phyloP scores from a whole-genome alignment of 1,140 invertebrate species.

The Acromyrmex echinatior region DNA sequence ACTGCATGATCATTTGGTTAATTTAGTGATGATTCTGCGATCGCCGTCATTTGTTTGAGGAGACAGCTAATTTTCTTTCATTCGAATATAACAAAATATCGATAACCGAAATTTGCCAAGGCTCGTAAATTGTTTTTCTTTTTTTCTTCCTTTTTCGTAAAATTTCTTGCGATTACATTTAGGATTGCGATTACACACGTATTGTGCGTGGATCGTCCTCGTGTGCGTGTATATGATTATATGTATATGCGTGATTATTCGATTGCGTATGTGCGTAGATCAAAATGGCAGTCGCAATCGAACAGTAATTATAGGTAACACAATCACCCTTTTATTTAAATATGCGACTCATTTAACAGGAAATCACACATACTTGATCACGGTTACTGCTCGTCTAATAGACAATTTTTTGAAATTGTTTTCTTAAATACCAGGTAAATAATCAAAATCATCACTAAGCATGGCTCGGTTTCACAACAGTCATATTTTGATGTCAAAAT shows the following conservation, averaged over 20 bases:
- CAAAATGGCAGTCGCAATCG: slow-evolving; percentile 60
- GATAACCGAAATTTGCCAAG: too few relatives aligned
- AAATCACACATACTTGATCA: slow-evolving; percentile 8
- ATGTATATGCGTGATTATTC: neutral
- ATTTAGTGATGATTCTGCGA: neutral
- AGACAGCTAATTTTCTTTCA: neutral
- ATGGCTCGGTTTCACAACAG: slow-evolving; percentile 3
- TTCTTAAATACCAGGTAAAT: neutral
- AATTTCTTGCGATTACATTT: neutral
- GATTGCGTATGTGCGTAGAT: slow-evolving; percentile 33
- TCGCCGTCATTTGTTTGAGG: neutral
- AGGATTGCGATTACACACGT: neutral
- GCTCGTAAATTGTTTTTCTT: neutral
- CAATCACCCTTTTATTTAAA: neutral
- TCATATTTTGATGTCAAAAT: neutral
- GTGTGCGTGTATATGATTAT: neutral
- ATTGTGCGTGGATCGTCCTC: neutral
- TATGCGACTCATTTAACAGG: slow-evolving; percentile 21
- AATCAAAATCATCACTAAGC: slow-evolving; percentile 1
- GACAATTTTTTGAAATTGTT: slow-evolving; percentile 9
- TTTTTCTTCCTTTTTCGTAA: slow-evolving; percentile 5
- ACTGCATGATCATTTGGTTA: neutral
- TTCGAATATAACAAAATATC: neutral
- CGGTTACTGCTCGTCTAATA: neutral
- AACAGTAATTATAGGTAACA: slow-evolving; percentile 54